Percentiles rank a stretch among this genome's conserved stretches.
Evolutionary conservation across 2,113 vertebrate species (phyloP).

Genomic region (Tetrao urogallus): DNA sequence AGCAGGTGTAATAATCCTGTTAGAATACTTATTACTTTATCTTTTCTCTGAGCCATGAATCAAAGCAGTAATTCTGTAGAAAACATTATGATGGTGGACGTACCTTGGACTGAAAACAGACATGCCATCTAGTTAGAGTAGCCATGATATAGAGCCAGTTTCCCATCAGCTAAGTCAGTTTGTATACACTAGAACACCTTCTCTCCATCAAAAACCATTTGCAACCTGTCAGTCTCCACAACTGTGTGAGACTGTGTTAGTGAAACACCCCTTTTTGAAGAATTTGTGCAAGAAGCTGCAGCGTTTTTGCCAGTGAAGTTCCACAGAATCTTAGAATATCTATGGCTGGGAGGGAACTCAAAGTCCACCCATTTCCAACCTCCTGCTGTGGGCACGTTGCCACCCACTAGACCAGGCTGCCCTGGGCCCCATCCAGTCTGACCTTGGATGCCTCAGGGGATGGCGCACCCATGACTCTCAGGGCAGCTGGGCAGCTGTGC

Average conservation of each 20-base stretch:
- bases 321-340: no score
- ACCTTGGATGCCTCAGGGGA: no score
- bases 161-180: background rate
- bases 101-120: background rate
- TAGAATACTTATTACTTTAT: background rate
- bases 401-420: background rate
- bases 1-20: background rate
- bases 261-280: background rate
- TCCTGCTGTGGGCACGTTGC: background rate
- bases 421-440: no score
- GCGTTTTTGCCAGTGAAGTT: background rate
- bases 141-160: accelerated
- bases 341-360: no score
- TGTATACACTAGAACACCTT: background rate
- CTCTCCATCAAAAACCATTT: background rate
- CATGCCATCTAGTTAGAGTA: background rate
- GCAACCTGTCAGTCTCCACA: background rate
- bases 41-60: background rate
- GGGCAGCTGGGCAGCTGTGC: no score
- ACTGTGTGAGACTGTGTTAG: accelerated
- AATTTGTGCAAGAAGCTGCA: background rate
- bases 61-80: background rate
- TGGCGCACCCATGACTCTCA: no score
- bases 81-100: accelerated
- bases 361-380: background rate